phyloP scores from a whole-genome alignment of 2,888 invertebrate genomes.

The Yponomeuta malinellus region DNA sequence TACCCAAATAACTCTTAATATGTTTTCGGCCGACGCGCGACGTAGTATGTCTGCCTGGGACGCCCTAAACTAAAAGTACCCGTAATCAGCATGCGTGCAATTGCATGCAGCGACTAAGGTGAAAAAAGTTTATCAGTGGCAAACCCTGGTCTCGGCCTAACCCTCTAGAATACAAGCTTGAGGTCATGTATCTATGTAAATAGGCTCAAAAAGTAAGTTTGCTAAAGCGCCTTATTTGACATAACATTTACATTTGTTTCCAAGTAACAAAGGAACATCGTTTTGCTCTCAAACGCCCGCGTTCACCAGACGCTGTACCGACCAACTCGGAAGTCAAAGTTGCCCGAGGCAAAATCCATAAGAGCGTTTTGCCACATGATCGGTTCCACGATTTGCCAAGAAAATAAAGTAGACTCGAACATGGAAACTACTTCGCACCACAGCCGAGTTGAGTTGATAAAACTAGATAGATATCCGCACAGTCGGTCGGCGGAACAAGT shows the following conservation, averaged over 20 bases:
- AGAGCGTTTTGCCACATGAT: constrained; percentile 73
- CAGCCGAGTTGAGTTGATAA: constrained; percentile 57
- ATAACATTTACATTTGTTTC: constrained; percentile 46
- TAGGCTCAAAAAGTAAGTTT: not conserved
- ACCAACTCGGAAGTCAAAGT: constrained; percentile 65
- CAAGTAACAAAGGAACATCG: constrained; percentile 56
- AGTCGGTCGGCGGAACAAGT: constrained; percentile 28
- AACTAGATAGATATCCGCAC: constrained; percentile 38
- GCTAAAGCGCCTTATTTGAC: not conserved
- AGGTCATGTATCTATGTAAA: constrained; percentile 9
- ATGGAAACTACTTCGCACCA: constrained; percentile 53
- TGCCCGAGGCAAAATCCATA: constrained; percentile 69
- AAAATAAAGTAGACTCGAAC: constrained; percentile 62
- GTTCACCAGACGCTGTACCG: constrained; percentile 33
- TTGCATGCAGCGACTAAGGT: too few relatives aligned
- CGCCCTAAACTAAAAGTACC: too few relatives aligned
- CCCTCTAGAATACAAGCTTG: too few relatives aligned
- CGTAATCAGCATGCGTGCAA: too few relatives aligned
- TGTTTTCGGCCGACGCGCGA: too few relatives aligned
- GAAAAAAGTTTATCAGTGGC: too few relatives aligned
- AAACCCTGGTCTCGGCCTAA: too few relatives aligned
- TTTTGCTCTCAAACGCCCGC: constrained; percentile 63
- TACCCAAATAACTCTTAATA: too few relatives aligned
- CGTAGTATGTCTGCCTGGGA: too few relatives aligned
- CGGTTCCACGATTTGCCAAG: constrained; percentile 71